Conservation (phyloP, 2,888 invertebrate species). For the Lasioglossum lativentre region DNA sequence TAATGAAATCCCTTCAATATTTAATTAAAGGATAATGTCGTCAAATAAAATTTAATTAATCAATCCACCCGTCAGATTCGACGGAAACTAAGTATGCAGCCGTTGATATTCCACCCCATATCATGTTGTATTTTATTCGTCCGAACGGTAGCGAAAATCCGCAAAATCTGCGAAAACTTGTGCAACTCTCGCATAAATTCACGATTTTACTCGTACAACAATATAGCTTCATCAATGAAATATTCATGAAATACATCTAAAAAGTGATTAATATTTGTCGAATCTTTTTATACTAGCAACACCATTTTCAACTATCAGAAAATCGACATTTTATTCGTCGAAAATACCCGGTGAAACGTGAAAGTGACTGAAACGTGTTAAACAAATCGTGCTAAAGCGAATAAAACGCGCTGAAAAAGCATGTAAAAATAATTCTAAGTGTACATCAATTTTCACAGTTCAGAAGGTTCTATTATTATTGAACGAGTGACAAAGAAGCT, state of each 20-base stretch:
- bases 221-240: not conserved
- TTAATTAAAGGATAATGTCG: constrained; percentile 6
- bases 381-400: too few species aligned
- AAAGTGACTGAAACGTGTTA: not conserved
- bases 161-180: not conserved
- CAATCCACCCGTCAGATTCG: not conserved
- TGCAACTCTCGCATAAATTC: not conserved
- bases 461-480: not conserved
- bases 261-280: not conserved
- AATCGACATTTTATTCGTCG: not conserved
- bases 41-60: not conserved
- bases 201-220: not conserved
- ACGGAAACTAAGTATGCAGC: not conserved
- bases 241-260: not conserved
- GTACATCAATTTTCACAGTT: not conserved
- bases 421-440: not conserved
- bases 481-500: not conserved
- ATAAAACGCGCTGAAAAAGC: not conserved
- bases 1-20: not conserved
- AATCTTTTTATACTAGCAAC: not conserved
- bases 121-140: not conserved
- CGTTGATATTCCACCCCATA: not conserved
- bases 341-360: not conserved
- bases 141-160: not conserved
- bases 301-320: not conserved